Conservation (phyloP, 2,888 invertebrate species). For the Osmoderma eremita region DNA sequence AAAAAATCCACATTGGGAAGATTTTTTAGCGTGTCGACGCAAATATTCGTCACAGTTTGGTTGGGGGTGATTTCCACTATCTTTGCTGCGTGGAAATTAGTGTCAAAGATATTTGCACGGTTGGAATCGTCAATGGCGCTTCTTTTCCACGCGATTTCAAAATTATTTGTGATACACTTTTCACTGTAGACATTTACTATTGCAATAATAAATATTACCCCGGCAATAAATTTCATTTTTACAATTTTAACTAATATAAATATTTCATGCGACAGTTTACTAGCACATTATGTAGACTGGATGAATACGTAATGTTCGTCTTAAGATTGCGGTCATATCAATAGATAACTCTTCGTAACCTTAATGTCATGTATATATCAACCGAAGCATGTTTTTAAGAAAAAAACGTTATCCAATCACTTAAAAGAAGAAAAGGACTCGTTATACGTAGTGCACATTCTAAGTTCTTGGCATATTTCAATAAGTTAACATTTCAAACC, state of each 20-base stretch:
- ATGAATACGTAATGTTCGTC: not conserved
- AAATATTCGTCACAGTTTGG: not conserved
- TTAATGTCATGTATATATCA: not conserved
- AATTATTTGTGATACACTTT: not conserved
- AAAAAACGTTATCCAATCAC: no score
- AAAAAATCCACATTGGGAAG: not conserved
- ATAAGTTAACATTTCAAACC: no score
- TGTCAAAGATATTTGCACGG: not conserved
- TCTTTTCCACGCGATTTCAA: conserved; percentile 10
- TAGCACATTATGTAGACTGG: not conserved
- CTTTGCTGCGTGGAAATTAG: not conserved
- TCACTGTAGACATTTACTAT: not conserved
- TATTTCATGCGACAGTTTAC: not conserved
- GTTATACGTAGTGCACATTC: no score
- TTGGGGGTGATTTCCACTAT: not conserved
- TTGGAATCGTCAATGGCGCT: not conserved
- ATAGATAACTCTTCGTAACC: conserved; percentile 5
- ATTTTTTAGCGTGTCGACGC: not conserved
- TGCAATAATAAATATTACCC: not conserved
- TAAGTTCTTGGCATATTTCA: no score
- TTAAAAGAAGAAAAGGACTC: no score
- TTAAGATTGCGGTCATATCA: conserved; percentile 8
- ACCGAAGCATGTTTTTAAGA: no score
- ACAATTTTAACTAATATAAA: not conserved
- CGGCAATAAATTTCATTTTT: conserved; percentile 6